These are phyloP conservation scores for Hippasteria phrygiana DNA, from an alignment of 53 echinoderm and acorn worm genomes.

Conservation along the genomic window DNA sequence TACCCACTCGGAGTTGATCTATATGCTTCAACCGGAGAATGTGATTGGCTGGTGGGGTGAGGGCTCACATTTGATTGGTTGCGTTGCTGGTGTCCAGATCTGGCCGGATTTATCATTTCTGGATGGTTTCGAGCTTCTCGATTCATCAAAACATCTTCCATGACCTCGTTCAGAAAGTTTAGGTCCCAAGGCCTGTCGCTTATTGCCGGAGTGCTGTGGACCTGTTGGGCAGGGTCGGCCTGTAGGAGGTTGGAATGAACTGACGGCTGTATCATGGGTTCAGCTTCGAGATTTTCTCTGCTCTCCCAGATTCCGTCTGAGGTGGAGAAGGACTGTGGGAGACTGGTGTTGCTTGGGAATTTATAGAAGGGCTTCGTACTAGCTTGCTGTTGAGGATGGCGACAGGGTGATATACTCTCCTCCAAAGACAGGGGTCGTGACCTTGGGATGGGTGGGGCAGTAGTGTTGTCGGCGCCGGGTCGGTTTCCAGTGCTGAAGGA, in stretches of 20 bases:
- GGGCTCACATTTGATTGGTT: constrained; percentile 12
- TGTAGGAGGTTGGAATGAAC: constrained; percentile 27
- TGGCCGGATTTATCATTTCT: neutral
- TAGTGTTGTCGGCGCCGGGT: neutral
- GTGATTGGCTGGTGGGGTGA: constrained; percentile 14
- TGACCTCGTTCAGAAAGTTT: constrained; percentile 32
- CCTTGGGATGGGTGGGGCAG: neutral
- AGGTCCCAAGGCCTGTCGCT: constrained; percentile 41
- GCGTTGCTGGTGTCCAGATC: neutral
- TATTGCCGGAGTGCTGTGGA: neutral
- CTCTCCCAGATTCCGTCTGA: neutral
- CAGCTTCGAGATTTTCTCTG: neutral
- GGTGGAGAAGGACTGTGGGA: neutral
- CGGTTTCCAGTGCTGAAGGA: constrained; percentile 18
- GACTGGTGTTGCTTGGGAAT: neutral
- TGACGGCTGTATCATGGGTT: neutral
- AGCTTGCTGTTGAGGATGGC: constrained; percentile 1
- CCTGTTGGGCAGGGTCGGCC: neutral
- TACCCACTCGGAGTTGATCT: neutral
- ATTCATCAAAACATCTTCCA: constrained; percentile 40
- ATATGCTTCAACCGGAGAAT: constrained; percentile 8
- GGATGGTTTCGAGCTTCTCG: constrained; percentile 9
- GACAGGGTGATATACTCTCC: neutral
- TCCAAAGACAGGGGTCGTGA: neutral
- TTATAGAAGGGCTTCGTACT: neutral